Conservation (phyloP, 2,888 invertebrate species). For the Entomobrya proxima region DNA sequence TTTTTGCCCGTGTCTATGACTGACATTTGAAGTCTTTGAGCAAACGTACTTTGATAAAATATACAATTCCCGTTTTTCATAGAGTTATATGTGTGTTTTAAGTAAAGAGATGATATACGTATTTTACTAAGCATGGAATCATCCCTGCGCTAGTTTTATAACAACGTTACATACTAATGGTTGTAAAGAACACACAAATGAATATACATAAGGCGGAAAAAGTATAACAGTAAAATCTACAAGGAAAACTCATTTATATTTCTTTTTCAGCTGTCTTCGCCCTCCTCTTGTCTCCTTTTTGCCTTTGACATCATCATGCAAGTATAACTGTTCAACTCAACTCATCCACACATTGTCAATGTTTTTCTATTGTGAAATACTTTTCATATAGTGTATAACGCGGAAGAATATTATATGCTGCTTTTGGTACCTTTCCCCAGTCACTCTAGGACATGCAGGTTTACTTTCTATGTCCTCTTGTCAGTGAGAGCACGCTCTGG, state of each 20-base stretch:
- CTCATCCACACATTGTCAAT: not conserved
- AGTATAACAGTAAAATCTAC: constrained; percentile 58
- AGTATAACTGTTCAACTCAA: not conserved
- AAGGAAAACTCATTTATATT: constrained; percentile 64
- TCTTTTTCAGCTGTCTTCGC: constrained; percentile 58
- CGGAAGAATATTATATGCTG: not conserved
- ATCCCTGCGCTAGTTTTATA: no score
- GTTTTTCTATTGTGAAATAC: not conserved
- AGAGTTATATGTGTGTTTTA: constrained; percentile 1
- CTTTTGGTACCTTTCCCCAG: constrained; percentile 42
- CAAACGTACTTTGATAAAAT: constrained; percentile 54
- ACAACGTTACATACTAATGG: no score
- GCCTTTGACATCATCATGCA: not conserved
- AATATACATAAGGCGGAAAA: constrained; percentile 64
- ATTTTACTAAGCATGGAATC: not conserved
- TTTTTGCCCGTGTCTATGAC: not conserved
- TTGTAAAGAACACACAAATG: constrained; percentile 30
- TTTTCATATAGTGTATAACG: not conserved
- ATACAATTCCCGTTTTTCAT: constrained; percentile 48
- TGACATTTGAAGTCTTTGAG: constrained; percentile 41
- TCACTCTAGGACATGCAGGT: constrained; percentile 43
- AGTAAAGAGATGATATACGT: not conserved
- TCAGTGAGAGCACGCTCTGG: constrained; percentile 32
- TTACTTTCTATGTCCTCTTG: constrained; percentile 49
- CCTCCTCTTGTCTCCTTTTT: constrained; percentile 27